These are phyloP conservation scores for Phlogophora meticulosa DNA, from an alignment of 2,888 invertebrate genomes.

Conservation along the genomic window DNA sequence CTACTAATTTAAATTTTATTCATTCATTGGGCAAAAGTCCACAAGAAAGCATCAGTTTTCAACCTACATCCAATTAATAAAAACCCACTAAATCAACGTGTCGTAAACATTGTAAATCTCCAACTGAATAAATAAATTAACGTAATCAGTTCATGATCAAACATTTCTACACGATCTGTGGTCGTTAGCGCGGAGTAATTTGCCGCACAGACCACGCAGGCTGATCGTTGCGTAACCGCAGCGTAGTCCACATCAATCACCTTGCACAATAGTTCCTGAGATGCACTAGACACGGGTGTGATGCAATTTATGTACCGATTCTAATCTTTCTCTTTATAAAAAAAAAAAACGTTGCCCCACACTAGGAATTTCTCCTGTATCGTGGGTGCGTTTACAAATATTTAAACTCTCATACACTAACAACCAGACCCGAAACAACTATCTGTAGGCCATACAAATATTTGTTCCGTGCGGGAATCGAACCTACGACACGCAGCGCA, in stretches of 20 bases:
- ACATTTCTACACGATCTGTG: constrained; percentile 40
- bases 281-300: constrained; percentile 40
- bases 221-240: constrained; percentile 40
- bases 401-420: too few species aligned
- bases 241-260: constrained; percentile 52
- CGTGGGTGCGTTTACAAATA: too few species aligned
- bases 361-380: too few species aligned
- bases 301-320: constrained; percentile 44
- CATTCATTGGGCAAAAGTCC: background rate
- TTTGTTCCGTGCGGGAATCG: too few species aligned
- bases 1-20: too few species aligned
- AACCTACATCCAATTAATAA: constrained; percentile 23
- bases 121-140: constrained; percentile 50
- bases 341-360: too few species aligned
- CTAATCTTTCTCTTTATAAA: too few species aligned
- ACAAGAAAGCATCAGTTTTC: background rate
- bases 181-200: constrained; percentile 41
- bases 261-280: constrained; percentile 52
- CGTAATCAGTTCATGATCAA: constrained; percentile 52
- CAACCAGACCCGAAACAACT: too few species aligned
- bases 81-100: constrained; percentile 34
- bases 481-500: too few species aligned
- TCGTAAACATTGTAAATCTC: constrained; percentile 33
- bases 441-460: too few species aligned
- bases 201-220: constrained; percentile 20